Conservation (phyloP, 2,888 invertebrate species). For the Gari tellinella region DNA sequence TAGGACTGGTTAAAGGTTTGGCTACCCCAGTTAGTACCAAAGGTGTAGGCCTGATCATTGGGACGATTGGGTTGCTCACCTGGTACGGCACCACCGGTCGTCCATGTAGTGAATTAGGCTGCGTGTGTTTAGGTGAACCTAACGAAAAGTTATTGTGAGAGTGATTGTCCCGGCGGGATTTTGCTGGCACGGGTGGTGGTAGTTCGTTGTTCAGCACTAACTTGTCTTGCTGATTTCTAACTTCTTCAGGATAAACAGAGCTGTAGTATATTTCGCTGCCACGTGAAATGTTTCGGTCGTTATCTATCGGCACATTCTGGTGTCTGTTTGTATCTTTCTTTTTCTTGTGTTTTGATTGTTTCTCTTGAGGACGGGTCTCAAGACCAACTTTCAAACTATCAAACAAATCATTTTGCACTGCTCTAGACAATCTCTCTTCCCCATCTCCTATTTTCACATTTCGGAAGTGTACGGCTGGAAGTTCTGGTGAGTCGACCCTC, state of each 20-base stretch:
- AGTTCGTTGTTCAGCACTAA: slow-evolving; percentile 43
- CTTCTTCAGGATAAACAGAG: too few species aligned
- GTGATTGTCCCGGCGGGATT: slow-evolving; percentile 30
- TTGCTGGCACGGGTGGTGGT: slow-evolving; percentile 55
- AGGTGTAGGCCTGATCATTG: slow-evolving; percentile 68
- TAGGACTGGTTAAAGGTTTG: slow-evolving; percentile 58
- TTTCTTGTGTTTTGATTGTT: slow-evolving; percentile 40
- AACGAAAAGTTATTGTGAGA: slow-evolving; percentile 15
- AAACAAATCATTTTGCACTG: slow-evolving; percentile 77
- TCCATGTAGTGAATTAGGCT: slow-evolving; percentile 32
- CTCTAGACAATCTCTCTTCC: slow-evolving; percentile 53
- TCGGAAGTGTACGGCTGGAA: slow-evolving; percentile 82
- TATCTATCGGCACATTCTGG: background rate
- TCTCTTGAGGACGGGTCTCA: slow-evolving; percentile 42
- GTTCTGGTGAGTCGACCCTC: slow-evolving; percentile 79
- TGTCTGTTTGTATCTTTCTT: slow-evolving; percentile 15
- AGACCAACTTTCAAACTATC: slow-evolving; percentile 72
- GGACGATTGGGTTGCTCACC: slow-evolving; percentile 66
- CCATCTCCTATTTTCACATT: slow-evolving; percentile 74
- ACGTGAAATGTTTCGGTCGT: background rate
- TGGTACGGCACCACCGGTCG: slow-evolving; percentile 58
- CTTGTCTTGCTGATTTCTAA: background rate
- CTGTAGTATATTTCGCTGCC: too few species aligned
- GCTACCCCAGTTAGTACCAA: slow-evolving; percentile 66
- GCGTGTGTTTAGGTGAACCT: slow-evolving; percentile 12